These are phyloP conservation scores for Etia nguti DNA, from an alignment of 2,113 vertebrate genomes.

Conservation along the genomic window DNA sequence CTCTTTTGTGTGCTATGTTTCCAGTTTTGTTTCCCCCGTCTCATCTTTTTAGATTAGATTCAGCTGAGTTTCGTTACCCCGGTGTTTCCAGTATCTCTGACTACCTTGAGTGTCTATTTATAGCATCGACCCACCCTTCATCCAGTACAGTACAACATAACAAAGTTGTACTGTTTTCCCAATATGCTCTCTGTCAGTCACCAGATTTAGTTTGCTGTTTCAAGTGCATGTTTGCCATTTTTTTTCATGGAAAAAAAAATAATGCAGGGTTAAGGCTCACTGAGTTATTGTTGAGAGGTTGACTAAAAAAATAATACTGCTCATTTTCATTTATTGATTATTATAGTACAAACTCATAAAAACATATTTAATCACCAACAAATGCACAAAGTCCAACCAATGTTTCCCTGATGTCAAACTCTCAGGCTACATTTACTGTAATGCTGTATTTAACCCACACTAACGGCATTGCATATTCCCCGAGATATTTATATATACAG, in stretches of 20 bases:
- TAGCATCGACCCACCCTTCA: background rate
- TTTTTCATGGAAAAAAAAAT: background rate
- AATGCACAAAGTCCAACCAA: slow-evolving; percentile 9
- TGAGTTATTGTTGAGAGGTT: background rate
- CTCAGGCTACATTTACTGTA: slow-evolving; percentile 16
- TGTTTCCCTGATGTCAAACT: slow-evolving; percentile 27
- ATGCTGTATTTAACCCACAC: background rate
- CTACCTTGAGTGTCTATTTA: background rate
- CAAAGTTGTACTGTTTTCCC: background rate
- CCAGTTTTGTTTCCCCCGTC: background rate
- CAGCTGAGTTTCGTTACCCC: background rate
- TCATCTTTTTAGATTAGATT: background rate
- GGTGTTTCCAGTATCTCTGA: background rate
- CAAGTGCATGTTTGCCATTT: background rate
- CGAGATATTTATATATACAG: slow-evolving; percentile 31
- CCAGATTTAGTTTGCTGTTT: background rate
- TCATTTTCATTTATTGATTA: background rate
- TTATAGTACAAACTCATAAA: background rate
- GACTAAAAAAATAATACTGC: background rate
- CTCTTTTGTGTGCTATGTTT: background rate
- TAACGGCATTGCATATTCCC: slow-evolving; percentile 37
- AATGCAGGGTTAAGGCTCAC: background rate
- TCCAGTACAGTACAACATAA: background rate
- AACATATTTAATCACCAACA: slow-evolving; percentile 6
- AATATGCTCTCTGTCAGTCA: background rate